Percentiles rank a stretch among this genome's conserved stretches.
phyloP scores from a whole-genome alignment of 2,888 invertebrate genomes.

The Dryadula phaetusa region DNA sequence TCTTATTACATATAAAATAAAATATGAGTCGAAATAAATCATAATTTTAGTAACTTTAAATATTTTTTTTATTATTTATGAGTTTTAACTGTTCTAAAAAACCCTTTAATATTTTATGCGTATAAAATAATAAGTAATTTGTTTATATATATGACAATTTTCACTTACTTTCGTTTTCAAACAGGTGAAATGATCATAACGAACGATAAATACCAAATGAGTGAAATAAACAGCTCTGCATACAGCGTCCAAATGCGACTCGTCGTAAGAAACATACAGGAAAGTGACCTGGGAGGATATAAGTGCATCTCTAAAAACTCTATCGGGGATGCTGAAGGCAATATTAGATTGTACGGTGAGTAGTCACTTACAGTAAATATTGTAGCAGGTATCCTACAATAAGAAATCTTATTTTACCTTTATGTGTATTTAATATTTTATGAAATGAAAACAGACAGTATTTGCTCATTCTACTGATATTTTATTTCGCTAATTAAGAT shows the following conservation, averaged over 20 bases:
- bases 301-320: constrained; percentile 97
- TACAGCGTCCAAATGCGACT: constrained; percentile 94
- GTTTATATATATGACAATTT: background rate
- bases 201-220: constrained; percentile 93
- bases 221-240: constrained; percentile 90
- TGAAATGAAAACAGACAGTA: too few species aligned
- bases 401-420: background rate
- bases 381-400: background rate
- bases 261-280: constrained; percentile 89
- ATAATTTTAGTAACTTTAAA: too few species aligned
- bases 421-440: background rate
- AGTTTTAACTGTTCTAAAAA: too few species aligned
- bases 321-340: constrained; percentile 95
- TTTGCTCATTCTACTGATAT: too few species aligned
- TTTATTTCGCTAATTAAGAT: too few species aligned
- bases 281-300: constrained; percentile 92
- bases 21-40: background rate
- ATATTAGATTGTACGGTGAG: constrained; percentile 94
- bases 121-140: too few species aligned
- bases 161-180: constrained; percentile 47
- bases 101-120: too few species aligned
- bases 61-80: too few species aligned
- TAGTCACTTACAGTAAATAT: constrained; percentile 45
- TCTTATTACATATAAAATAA: background rate
- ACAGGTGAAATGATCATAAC: constrained; percentile 96